Evolutionary conservation across 2,888 invertebrate species (phyloP).

Genomic region (Drosophila basisetae): DNA sequence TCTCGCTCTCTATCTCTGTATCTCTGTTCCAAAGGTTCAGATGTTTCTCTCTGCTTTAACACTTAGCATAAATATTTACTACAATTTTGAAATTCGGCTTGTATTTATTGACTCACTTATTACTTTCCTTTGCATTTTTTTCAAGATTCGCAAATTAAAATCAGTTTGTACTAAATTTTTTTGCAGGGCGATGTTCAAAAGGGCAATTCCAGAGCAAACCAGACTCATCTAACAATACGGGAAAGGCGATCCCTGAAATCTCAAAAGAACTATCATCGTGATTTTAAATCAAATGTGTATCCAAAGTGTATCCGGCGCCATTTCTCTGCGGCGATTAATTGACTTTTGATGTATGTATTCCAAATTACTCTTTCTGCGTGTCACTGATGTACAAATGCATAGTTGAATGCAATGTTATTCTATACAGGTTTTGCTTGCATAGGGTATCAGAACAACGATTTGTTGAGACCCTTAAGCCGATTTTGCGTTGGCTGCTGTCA

Average conservation of each 20-base stretch:
- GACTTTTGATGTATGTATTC: neutral
- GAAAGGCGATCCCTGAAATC: neutral
- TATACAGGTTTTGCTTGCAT: neutral
- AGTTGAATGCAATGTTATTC: neutral
- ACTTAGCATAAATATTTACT: neutral
- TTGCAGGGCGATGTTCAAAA: neutral
- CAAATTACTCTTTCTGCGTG: neutral
- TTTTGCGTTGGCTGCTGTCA: slow-evolving; percentile 67
- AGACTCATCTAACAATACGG: neutral
- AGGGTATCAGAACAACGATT: slow-evolving; percentile 28
- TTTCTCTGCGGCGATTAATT: neutral
- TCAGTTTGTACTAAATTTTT: neutral
- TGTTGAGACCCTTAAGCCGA: slow-evolving; percentile 69
- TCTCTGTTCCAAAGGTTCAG: neutral
- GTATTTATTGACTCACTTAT: neutral
- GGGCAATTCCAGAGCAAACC: neutral
- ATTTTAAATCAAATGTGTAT: neutral
- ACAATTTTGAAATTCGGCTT: neutral
- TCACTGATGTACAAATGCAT: neutral
- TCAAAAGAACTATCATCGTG: neutral
- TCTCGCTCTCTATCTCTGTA: neutral
- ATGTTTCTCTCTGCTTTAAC: neutral
- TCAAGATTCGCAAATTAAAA: neutral
- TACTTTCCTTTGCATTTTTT: neutral
- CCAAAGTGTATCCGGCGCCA: neutral